Evolutionary conservation across 2,113 vertebrate genomes (phyloP).

Genomic region (Chaenocephalus aceratus): DNA sequence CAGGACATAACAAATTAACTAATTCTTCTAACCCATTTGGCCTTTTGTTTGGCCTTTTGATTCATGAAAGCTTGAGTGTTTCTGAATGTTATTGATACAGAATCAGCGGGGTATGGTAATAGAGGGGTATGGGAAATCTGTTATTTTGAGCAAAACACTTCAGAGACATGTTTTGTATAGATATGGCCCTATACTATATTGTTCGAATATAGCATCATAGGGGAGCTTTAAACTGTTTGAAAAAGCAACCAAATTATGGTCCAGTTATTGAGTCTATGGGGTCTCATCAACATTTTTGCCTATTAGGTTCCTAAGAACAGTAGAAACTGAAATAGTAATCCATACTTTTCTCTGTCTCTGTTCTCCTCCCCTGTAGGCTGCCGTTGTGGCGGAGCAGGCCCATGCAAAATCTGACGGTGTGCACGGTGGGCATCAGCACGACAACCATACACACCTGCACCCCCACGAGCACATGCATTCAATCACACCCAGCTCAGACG

Average conservation of each 20-base stretch:
- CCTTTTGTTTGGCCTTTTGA: neutral
- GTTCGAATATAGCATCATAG: too few relatives aligned
- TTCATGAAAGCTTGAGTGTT: neutral
- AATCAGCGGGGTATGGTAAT: too few relatives aligned
- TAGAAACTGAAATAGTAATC: neutral
- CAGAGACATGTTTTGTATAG: too few relatives aligned
- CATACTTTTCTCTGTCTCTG: too few relatives aligned
- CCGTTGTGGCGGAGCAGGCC: slow-evolving; percentile 24
- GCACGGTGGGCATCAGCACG: slow-evolving; percentile 39
- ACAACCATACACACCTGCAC: slow-evolving; percentile 68
- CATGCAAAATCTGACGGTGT: slow-evolving; percentile 24
- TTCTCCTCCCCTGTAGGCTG: slow-evolving; percentile 34
- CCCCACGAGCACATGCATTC: slow-evolving; percentile 56
- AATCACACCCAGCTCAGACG: slow-evolving; percentile 4
- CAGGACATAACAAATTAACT: neutral
- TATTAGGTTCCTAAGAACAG: too few relatives aligned
- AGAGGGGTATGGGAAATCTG: too few relatives aligned
- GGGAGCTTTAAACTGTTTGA: too few relatives aligned
- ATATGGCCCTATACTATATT: too few relatives aligned
- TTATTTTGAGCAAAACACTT: too few relatives aligned
- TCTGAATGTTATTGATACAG: neutral
- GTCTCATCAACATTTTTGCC: too few relatives aligned
- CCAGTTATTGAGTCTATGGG: too few relatives aligned
- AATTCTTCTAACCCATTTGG: neutral
- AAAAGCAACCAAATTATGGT: too few relatives aligned